Base-by-base conservation (phyloP, 2,888 invertebrate species). In the Galerucella pusilla region DNA sequence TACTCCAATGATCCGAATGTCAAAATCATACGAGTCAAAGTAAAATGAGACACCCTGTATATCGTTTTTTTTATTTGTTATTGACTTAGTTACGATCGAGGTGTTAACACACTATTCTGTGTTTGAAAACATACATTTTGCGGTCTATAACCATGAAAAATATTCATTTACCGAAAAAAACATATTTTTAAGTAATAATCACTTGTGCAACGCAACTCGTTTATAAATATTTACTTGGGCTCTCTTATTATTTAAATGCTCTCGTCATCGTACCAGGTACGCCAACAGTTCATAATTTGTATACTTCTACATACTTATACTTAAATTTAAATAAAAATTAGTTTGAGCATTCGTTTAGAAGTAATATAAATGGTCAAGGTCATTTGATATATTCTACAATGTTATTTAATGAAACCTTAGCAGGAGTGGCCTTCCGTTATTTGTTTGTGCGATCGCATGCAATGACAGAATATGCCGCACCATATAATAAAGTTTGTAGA, bases 321-420 rank as follows among this genome's bases (percentile, higher is more conserved):
- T 45, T 64, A 64, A 46, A 46, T 64, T 46, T 57, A 16, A 57
- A 64, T 64, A 45, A n/a, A 64, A 35, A 28, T n/a, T n/a, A 42
- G 16, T 63, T 63, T 28, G 35, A 49, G 14, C 14, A 49, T 12
- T 20, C 45, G 20, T 25, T 59, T 20, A 59, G 12, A 25, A 59
- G n/a, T 60, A 42, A 14, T 67, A 67, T 9, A 67, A n/a, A n/a
- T 67, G 66, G 66, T 52, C 66, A 67, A 67, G 66, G 66, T 54
- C 25, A 35, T 67, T 28, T 20, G 28, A 66, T 66, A 14, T 60
- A 25, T 60, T 60, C 20, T 60, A 59, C 59, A n/a, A n/a, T 25
- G 25, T 25, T 59, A 9, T 35, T 35, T 35, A 35, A 35, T 6
- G 6, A 35, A 35, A 7, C 5, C 7, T 7, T 35, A 35, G 35